Evolutionary conservation across 35 echinoderm and acorn worm species (phyloP).

Genomic region (Chiridota heheva): DNA sequence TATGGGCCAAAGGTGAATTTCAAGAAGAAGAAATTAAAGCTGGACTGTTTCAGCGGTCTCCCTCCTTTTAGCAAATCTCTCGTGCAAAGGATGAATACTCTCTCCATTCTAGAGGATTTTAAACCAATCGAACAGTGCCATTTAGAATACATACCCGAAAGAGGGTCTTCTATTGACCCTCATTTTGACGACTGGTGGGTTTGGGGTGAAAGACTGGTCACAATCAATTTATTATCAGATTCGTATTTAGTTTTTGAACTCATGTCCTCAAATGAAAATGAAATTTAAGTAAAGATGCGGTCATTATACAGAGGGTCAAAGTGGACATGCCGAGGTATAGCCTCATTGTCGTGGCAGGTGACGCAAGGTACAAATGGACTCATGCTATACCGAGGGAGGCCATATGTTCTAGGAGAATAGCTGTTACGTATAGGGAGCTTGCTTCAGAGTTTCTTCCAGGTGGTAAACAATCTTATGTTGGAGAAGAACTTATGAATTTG

Average conservation of each 20-base stretch:
- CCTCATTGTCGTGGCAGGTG: constrained; percentile 58
- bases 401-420: constrained; percentile 75
- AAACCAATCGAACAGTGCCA: constrained; percentile 85
- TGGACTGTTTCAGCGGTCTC: constrained; percentile 61
- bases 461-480: constrained; percentile 50
- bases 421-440: constrained; percentile 86
- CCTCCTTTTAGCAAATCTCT: constrained; percentile 72
- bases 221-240: constrained; percentile 81
- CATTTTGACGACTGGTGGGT: constrained; percentile 94
- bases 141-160: constrained; percentile 76
- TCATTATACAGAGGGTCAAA: constrained; percentile 5
- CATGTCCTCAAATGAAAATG: not conserved
- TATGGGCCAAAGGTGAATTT: constrained; percentile 97
- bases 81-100: constrained; percentile 40
- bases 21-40: constrained; percentile 77
- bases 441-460: constrained; percentile 61
- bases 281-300: not conserved
- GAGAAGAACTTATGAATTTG: constrained; percentile 58
- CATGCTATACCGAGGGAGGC: constrained; percentile 76
- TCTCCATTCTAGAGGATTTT: constrained; percentile 41
- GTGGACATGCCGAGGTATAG: constrained; percentile 63
- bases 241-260: constrained; percentile 48
- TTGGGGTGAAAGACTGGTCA: constrained; percentile 89
- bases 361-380: constrained; percentile 80
- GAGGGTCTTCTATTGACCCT: constrained; percentile 87